These are phyloP conservation scores for Agapornis canus DNA, from an alignment of 2,797 vertebrate genomes.

Conservation along the genomic window DNA sequence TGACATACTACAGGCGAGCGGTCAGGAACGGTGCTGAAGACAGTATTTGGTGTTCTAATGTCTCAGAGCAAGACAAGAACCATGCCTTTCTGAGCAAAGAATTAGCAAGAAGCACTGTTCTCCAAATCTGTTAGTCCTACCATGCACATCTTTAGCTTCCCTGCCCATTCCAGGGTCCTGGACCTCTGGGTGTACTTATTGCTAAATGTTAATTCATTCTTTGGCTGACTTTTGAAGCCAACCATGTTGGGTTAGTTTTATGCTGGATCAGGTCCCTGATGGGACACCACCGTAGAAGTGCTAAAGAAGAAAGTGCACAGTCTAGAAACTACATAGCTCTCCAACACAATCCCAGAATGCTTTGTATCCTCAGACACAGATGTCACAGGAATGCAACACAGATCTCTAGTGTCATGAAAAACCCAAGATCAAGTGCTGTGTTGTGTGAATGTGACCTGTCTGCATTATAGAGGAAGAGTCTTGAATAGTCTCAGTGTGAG, in stretches of 20 bases:
- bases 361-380: neutral
- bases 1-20: neutral
- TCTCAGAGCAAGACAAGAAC: neutral
- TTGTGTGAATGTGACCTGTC: neutral
- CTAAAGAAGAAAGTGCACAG: neutral
- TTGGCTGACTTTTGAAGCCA: neutral
- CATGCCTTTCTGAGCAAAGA: neutral
- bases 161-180: neutral
- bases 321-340: neutral
- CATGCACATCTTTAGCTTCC: neutral
- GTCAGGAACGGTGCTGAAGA: fast-evolving
- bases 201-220: neutral
- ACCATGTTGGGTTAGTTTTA: neutral
- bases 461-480: neutral
- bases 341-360: neutral
- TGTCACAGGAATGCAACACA: neutral
- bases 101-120: neutral
- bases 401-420: neutral
- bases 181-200: neutral
- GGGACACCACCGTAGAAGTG: neutral
- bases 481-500: neutral
- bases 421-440: neutral
- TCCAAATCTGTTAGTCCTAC: neutral
- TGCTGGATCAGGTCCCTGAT: neutral
- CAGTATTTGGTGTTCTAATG: neutral